Base-by-base conservation (phyloP, 2,113 vertebrate species). In the Neotragus moschatus region DNA sequence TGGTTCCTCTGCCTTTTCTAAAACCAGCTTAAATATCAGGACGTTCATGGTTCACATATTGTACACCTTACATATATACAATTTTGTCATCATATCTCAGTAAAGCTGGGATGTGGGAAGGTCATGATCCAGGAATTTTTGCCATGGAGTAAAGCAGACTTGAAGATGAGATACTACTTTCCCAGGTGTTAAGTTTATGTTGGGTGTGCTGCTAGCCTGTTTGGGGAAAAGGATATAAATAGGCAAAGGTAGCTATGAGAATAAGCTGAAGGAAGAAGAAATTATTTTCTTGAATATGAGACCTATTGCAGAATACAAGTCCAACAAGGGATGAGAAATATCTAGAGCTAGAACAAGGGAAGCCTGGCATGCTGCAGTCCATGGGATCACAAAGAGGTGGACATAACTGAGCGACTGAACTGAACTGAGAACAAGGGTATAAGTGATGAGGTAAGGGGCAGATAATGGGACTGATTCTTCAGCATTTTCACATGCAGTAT, bases 371-470 rank as follows among this genome's bases (percentile, higher is more conserved):
- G 66, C 66, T 25, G 10, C 36, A 73, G 36, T 6, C 19, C 66
- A 39, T 39, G 36, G 19, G 66, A 6, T 39, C 21, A 3, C 66
- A 39, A 21, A 66, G 66, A 25, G 19, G 23, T 2, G 1, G 36
- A 39, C 66, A 39, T 0, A 0, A 13, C 66, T 39, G n/a, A 39
- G n/a, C 0, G 1, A 73, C 36, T 73, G 19, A 23, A 36, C n/a
- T 70, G n/a, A 36, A 23, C 66, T 39, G 66, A 26, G 70, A 14
- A 75, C 70, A 43, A 13, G 36, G 36, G 23, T 75, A 14, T 60
- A 47, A n/a, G 17, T 8, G 8, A 43, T 30, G 10, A 55, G 39
- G 0, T 45, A 25, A 43, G 19, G 28, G 16, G 30, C 28, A 75
- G 55, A 33, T 9, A 73, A 17, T 45, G 19, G 30, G 7, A 30